Base-by-base conservation (phyloP, 2,113 vertebrate genomes). In the Spilogale gracilis region DNA sequence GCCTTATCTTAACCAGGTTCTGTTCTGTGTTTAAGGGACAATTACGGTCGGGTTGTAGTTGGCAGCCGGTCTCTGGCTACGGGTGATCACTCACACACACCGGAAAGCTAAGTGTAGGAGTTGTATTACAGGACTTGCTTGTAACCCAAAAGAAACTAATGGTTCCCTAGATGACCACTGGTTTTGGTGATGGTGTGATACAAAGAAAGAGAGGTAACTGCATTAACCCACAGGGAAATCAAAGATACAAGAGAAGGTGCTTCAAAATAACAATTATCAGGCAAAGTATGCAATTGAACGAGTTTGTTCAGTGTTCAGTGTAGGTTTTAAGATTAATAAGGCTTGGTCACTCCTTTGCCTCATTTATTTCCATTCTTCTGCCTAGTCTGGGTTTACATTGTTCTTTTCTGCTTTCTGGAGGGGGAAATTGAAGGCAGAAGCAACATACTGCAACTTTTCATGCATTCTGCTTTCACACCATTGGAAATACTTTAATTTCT, bases 391-490 rank as follows among this genome's bases (percentile, higher is more conserved):
- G 8, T 88, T 83, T 91, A 43, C 69, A 30, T 81, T 94, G 69
- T 86, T 95, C 27, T 96, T 91, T 87, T 65, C 76, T 86, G 63
- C n/a, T 85, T 63, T 91, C 84, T 93, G 85, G 63, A 38, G 38
- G 25, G 56, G 38, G 38, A 79, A 88, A 18, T 27, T 67, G 16
- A 74, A 17, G 32, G 45, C 78, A 56, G 63, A 61, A 61, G 60
- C 67, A 20, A 4, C 27, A 25, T 54, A 30, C 16, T 38, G 48
- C 27, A 89, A n/a, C 61, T 79, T 92, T 50, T 32, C 13, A 12
- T 83, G 56, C 60, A 4, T 67, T 81, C 30, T 56, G 8, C 27
- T 83, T 96, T 94, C 61, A 50, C 20, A 94, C 18, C 48, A 63
- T 32, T 91, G 32, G 60, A n/a, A 65, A 69, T 86, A 60, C 38